Percentiles rank a stretch among this genome's conserved stretches.
Conservation (phyloP, 2,113 vertebrate genomes). For the Eupsittula cactorum region DNA sequence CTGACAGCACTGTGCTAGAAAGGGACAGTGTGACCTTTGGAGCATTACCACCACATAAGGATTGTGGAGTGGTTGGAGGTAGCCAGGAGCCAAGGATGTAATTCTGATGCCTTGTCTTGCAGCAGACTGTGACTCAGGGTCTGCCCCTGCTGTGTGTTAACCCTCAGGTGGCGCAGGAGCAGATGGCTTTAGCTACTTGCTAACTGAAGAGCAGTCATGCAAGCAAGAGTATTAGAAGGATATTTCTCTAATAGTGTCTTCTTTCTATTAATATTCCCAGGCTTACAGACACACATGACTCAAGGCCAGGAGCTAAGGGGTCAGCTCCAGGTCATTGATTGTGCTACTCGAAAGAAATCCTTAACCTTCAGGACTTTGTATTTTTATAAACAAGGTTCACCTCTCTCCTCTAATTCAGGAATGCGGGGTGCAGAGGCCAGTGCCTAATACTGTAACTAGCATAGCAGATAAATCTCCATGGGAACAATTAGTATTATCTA, state of each 20-base stretch:
- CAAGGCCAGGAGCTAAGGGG: conserved; percentile 14
- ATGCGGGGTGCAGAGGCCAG: conserved; percentile 49
- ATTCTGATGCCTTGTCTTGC: neutral
- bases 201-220: conserved; percentile 17
- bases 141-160: neutral
- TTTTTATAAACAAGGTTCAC: conserved; percentile 57
- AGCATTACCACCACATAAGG: neutral
- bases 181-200: conserved; percentile 27
- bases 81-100: neutral
- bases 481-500: conserved; percentile 77
- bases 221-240: neutral
- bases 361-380: conserved; percentile 18
- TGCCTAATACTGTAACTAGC: conserved; percentile 55
- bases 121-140: neutral
- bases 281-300: neutral
- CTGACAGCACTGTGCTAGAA: neutral
- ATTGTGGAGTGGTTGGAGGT: neutral
- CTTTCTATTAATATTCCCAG: conserved; percentile 6
- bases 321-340: neutral
- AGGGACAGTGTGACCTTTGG: conserved; percentile 16
- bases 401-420: conserved; percentile 41
- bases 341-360: neutral
- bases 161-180: conserved; percentile 21
- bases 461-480: conserved; percentile 69
- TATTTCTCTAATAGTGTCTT: conserved; percentile 6